Conservation (phyloP, 2,113 vertebrate genomes). For the Brachyhypopomus occidentalis region DNA sequence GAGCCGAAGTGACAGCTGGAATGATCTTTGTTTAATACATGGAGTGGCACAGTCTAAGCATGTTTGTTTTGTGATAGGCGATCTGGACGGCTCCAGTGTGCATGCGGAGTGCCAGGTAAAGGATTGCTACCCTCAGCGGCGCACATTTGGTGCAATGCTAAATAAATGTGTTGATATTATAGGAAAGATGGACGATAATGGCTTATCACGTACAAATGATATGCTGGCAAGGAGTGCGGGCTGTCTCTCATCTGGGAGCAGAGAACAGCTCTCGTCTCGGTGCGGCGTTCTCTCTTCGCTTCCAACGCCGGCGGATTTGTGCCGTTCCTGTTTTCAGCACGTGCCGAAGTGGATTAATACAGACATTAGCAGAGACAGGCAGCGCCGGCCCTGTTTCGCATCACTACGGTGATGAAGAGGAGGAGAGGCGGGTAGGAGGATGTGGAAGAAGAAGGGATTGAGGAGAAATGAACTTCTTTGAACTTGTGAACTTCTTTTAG, state of each 20-base stretch:
- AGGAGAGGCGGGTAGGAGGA: background rate
- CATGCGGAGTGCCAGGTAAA: constrained; percentile 25
- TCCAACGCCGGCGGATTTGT: constrained; percentile 28
- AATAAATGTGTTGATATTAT: constrained; percentile 53
- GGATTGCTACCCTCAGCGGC: constrained; percentile 34
- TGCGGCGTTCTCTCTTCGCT: constrained; percentile 10
- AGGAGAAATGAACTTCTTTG: background rate
- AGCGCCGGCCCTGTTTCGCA: constrained; percentile 2
- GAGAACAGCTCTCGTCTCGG: constrained; percentile 28
- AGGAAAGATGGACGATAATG: constrained; percentile 47
- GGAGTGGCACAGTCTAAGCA: constrained; percentile 9
- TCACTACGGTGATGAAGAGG: background rate
- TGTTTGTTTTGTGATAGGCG: constrained; percentile 27
- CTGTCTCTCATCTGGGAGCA: constrained; percentile 7
- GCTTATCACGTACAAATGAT: constrained; percentile 41
- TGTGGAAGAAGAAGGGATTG: background rate
- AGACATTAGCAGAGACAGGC: constrained; percentile 20
- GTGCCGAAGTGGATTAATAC: constrained; percentile 42
- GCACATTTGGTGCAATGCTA: constrained; percentile 22
- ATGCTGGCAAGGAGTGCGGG: constrained; percentile 23
- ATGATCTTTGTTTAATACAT: constrained; percentile 8
- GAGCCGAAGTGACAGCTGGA: constrained; percentile 38
- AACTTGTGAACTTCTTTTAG: background rate
- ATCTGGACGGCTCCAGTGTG: constrained; percentile 26
- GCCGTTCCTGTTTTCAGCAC: constrained; percentile 42